A percentile compares a stretch with the other conserved stretches of the same genome.
phyloP scores from a whole-genome alignment of 1,140 invertebrate genomes.

The Polypedilum vanderplanki region DNA sequence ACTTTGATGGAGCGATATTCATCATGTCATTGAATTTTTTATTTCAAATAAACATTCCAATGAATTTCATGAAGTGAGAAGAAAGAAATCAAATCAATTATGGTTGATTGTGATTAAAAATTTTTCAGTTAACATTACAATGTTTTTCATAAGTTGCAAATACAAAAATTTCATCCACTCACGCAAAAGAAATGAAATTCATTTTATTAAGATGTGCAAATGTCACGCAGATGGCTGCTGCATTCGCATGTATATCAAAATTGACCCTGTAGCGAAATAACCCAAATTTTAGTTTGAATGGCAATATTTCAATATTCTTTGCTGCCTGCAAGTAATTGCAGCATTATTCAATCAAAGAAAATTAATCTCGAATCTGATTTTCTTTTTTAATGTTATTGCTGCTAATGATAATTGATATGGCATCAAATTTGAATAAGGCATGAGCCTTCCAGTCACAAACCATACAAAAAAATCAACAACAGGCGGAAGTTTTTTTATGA shows the following conservation, averaged over 20 bases:
- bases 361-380: not conserved
- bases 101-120: too few relatives aligned
- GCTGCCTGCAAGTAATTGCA: not conserved
- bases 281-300: not conserved
- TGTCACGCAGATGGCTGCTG: constrained; percentile 20
- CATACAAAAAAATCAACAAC: not conserved
- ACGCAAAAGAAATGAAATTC: constrained; percentile 21
- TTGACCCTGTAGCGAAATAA: constrained; percentile 14
- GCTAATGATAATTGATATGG: constrained; percentile 21
- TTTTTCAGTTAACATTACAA: not conserved
- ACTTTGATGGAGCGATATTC: not conserved
- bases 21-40: constrained; percentile 10
- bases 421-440: not conserved
- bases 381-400: constrained; percentile 11
- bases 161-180: constrained; percentile 22
- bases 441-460: not conserved
- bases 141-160: not conserved
- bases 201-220: constrained; percentile 26
- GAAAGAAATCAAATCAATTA: constrained; percentile 8
- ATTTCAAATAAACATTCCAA: not conserved
- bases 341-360: constrained; percentile 21
- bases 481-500: not conserved
- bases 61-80: not conserved
- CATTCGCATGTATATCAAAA: not conserved
- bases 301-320: not conserved